phyloP scores from a whole-genome alignment of 2,888 invertebrate genomes.

The Caenorhabditis panamensis region DNA sequence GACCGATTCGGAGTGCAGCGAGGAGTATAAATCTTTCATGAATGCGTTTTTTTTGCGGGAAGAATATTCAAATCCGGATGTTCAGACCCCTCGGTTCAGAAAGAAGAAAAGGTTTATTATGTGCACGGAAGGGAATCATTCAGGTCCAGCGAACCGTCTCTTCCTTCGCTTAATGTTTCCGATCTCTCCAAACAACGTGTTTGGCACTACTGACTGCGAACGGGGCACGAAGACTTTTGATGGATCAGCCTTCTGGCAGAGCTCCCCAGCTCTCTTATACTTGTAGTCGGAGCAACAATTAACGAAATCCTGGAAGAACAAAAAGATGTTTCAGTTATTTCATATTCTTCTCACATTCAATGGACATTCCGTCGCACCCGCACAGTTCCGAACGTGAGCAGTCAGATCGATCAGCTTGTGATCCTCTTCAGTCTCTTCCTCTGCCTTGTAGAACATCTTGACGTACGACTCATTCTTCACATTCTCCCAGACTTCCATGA shows the following conservation, averaged over 20 bases:
- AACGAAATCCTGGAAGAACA: slow-evolving; percentile 24
- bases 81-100: no score
- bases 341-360: neutral
- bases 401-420: slow-evolving; percentile 42
- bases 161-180: neutral
- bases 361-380: neutral
- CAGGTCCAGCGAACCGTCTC: slow-evolving; percentile 17
- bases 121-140: neutral
- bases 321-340: neutral
- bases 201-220: neutral
- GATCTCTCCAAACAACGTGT: neutral
- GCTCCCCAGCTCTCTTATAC: neutral
- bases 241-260: neutral
- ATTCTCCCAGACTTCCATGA: slow-evolving; percentile 35
- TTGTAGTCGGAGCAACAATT: slow-evolving; percentile 16
- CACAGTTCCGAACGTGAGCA: slow-evolving; percentile 20
- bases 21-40: neutral
- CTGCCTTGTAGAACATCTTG: slow-evolving; percentile 46
- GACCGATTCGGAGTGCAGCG: neutral
- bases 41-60: neutral
- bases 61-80: slow-evolving; percentile 3
- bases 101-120: no score
- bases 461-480: slow-evolving; percentile 2
- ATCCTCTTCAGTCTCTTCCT: slow-evolving; percentile 23
- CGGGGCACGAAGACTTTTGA: neutral